Conservation (phyloP, 1,140 invertebrate species). For the Ceratitis capitata region DNA sequence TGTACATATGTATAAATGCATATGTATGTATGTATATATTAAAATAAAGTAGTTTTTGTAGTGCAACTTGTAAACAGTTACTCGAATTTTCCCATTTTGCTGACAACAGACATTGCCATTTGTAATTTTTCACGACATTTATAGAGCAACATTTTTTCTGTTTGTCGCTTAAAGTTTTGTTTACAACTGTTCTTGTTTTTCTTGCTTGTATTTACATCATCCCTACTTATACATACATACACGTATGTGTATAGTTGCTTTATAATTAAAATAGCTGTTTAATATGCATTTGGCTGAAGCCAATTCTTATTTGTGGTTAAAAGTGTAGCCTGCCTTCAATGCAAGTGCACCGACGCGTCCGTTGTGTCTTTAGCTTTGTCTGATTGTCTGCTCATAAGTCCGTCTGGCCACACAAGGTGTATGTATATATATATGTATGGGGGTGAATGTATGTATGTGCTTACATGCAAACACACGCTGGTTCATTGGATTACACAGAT, state of each 20-base stretch:
- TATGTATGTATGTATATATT: no score
- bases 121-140: neutral
- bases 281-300: constrained; percentile 2
- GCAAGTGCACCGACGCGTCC: neutral
- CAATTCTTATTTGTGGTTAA: neutral
- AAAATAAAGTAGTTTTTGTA: no score
- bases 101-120: neutral
- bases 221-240: neutral
- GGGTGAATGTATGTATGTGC: neutral
- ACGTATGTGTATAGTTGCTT: neutral
- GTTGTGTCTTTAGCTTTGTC: neutral
- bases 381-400: neutral
- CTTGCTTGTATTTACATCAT: neutral
- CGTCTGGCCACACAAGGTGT: neutral
- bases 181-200: neutral
- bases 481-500: neutral
- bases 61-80: neutral
- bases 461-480: neutral
- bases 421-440: neutral
- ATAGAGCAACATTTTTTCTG: neutral
- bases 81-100: neutral
- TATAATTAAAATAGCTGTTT: constrained; percentile 10
- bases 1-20: no score
- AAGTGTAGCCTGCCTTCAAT: no score
- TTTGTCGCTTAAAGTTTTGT: neutral